Base-by-base conservation (phyloP, 1,140 invertebrate genomes). In the Meloidogyne exigua region DNA sequence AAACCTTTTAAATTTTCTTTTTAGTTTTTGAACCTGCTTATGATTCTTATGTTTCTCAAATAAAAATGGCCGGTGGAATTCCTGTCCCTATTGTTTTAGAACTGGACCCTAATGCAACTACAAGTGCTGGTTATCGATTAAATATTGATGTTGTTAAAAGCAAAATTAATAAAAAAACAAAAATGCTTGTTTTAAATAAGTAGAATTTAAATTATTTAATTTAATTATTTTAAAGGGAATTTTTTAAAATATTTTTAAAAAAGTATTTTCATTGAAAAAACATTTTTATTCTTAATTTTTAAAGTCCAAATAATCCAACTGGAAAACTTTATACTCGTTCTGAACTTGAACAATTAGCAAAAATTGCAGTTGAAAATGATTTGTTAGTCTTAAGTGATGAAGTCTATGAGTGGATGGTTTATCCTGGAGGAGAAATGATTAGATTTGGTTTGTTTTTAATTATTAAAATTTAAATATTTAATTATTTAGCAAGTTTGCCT, bases 21-120 rank as follows among this genome's bases (percentile, higher is more conserved):
- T 95, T 98, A 78, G 94, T 99, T 36, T 95, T 99, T 78, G 96
- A 99, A 88, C 96, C 96, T 11, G 98, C 93, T 88, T 99, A 96
- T 88, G 96, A 99, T 88, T 98, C 95, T 86, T 99, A 99, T 87
- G 93, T 93, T 77, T 94, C 95, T 1, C 96, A 98, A 93, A 92
- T 98, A 1, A 63, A 68, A 82, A 91, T 92, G 82, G 93, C 94
- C 39, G 94, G 94, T 1, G 96, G 94, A 13, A 90, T 91, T 25
- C 92, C 94, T 0, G 92, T 92, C 70, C 98, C 93, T 87, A 93
- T 98, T 77, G 91, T 95, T 11, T 89, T 99, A 1, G 91, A 92
- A 89, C 92, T 93, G 7, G 76, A 82, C 23, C 86, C 84, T n/a
- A 79, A 81, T 12, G 39, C 80, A 28, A 64, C 32, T 11, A 80